These are phyloP conservation scores for Hestina assimilis DNA, from an alignment of 1,140 invertebrate species.

Conservation along the genomic window DNA sequence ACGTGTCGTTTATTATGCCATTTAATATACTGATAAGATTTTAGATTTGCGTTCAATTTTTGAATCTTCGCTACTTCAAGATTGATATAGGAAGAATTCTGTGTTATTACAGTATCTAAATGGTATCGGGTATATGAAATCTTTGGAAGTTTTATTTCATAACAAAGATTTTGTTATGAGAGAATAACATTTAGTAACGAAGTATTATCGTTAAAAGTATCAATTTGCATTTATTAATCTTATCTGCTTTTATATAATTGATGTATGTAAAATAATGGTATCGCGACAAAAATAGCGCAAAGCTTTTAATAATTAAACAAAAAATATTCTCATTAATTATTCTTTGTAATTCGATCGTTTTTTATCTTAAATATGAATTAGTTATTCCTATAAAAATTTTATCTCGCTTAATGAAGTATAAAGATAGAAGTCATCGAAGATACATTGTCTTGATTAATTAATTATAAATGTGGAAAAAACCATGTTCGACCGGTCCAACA, in stretches of 20 bases:
- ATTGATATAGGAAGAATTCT: too few relatives aligned
- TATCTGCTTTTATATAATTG: not conserved
- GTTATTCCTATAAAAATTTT: slow-evolving; percentile 19
- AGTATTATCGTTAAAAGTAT: too few relatives aligned
- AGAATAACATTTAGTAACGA: too few relatives aligned
- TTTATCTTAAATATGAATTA: slow-evolving; percentile 15
- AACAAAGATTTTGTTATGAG: too few relatives aligned
- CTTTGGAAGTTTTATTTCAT: too few relatives aligned
- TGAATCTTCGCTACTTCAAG: too few relatives aligned
- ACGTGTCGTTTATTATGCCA: too few relatives aligned
- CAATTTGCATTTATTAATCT: not conserved
- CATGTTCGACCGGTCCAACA: slow-evolving; percentile 50
- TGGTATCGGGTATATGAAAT: too few relatives aligned
- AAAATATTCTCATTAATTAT: not conserved
- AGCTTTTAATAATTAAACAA: slow-evolving; percentile 8
- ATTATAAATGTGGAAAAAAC: slow-evolving; percentile 58
- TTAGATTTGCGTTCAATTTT: too few relatives aligned
- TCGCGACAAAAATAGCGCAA: not conserved
- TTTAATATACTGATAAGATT: too few relatives aligned
- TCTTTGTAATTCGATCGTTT: slow-evolving; percentile 7
- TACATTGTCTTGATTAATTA: slow-evolving; percentile 61
- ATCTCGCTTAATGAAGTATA: slow-evolving; percentile 27
- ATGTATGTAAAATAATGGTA: not conserved
- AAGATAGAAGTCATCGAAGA: slow-evolving; percentile 42
- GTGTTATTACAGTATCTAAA: too few relatives aligned